These are phyloP conservation scores for Catocala sponsa DNA, from an alignment of 2,888 invertebrate genomes.

Conservation along the genomic window DNA sequence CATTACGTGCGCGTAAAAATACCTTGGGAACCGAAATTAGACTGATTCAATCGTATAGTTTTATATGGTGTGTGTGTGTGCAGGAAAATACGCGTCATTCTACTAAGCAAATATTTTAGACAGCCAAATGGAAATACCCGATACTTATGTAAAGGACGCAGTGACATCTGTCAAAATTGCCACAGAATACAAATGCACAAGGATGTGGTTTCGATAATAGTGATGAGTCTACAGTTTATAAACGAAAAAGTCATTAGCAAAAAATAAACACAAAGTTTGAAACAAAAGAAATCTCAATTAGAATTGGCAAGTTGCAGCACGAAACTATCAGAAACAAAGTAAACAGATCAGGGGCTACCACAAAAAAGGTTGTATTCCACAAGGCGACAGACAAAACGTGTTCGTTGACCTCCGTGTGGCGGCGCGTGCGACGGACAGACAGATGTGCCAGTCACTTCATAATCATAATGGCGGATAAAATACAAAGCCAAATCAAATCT, in stretches of 20 bases:
- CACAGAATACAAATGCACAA: neutral
- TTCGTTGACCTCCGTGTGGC: constrained; percentile 72
- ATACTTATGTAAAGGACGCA: neutral
- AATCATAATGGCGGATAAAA: constrained; percentile 79
- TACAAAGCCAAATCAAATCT: constrained; percentile 82
- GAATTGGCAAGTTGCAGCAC: constrained; percentile 22
- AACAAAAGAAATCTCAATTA: constrained; percentile 52
- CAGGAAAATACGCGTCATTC: constrained; percentile 24
- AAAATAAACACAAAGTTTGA: constrained; percentile 6
- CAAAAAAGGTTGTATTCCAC: constrained; percentile 60
- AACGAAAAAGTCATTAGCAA: neutral
- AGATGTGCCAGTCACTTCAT: constrained; percentile 83
- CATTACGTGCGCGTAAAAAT: constrained; percentile 78
- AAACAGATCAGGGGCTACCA: constrained; percentile 65
- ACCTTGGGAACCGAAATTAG: constrained; percentile 71
- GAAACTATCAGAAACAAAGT: constrained; percentile 52
- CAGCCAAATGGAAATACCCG: neutral
- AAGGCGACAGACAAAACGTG: constrained; percentile 66
- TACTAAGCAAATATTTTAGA: neutral
- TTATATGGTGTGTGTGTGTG: constrained; percentile 40
- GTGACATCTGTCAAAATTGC: neutral
- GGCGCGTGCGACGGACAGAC: constrained; percentile 77
- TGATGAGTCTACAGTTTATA: neutral
- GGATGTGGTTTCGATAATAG: neutral
- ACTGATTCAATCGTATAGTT: constrained; percentile 63